phyloP scores from a whole-genome alignment of 2,113 vertebrate genomes.

The Eonycteris spelaea region DNA sequence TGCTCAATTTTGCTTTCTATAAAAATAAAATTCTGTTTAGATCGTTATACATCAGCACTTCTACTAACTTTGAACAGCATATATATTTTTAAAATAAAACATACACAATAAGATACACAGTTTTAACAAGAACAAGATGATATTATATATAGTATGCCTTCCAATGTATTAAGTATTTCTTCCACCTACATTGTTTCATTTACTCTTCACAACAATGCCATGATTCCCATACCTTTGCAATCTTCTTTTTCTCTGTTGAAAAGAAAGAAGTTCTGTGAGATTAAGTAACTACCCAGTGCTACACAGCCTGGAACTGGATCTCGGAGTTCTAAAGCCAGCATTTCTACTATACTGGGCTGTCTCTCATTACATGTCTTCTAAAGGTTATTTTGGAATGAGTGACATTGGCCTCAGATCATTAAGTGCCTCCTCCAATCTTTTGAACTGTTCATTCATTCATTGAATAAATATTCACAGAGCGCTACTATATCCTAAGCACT shows the following conservation, averaged over 20 bases:
- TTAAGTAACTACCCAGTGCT: neutral
- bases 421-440: neutral
- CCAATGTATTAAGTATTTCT: neutral
- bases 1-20: neutral
- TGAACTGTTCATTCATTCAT: neutral
- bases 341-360: neutral
- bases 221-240: neutral
- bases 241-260: neutral
- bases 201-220: neutral
- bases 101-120: neutral
- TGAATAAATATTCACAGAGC: neutral
- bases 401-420: neutral
- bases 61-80: neutral
- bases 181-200: conserved; percentile 25
- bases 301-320: neutral
- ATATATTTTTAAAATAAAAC: conserved; percentile 24
- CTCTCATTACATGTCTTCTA: neutral
- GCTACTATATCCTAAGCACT: no score
- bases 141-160: neutral
- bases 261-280: neutral
- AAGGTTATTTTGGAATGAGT: neutral
- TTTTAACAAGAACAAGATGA: conserved; percentile 38
- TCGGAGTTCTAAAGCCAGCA: neutral
- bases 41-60: neutral
- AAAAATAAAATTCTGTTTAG: conserved; percentile 37